A percentile compares a stretch with the other conserved stretches of the same genome.
phyloP scores from a whole-genome alignment of 37 sponge, comb jelly and placozoan species.

The Hormiphora californensis region DNA sequence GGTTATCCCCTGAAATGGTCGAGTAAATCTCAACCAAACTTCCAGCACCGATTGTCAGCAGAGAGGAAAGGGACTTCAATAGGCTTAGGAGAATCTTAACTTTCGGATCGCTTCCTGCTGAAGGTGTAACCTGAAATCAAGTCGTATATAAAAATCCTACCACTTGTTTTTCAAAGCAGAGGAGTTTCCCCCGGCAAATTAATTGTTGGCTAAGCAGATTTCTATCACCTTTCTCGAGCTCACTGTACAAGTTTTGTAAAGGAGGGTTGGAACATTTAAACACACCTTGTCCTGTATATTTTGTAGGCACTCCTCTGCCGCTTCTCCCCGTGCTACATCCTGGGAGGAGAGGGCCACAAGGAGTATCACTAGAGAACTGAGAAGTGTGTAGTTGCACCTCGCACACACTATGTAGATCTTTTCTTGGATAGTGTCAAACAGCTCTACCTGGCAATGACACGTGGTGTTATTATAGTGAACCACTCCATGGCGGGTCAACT shows the following conservation, averaged over 20 bases:
- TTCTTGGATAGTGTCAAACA: background rate
- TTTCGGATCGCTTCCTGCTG: too few relatives aligned
- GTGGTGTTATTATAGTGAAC: too few relatives aligned
- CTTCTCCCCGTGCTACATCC: background rate
- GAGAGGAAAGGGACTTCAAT: background rate
- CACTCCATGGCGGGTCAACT: too few relatives aligned
- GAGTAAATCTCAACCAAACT: constrained; percentile 52
- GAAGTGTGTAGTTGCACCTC: background rate
- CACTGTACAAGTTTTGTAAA: too few relatives aligned
- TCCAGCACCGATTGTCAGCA: background rate
- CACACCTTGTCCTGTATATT: background rate
- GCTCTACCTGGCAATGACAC: constrained; percentile 8
- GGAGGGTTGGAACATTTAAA: background rate
- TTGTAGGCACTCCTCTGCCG: background rate
- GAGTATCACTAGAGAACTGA: background rate
- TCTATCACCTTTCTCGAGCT: too few relatives aligned
- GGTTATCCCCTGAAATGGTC: too few relatives aligned
- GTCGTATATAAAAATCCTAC: too few relatives aligned
- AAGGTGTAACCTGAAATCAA: too few relatives aligned
- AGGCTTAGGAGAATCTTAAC: too few relatives aligned
- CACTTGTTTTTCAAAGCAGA: too few relatives aligned
- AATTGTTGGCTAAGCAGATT: too few relatives aligned
- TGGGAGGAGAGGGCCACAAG: constrained; percentile 5
- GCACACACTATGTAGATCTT: constrained; percentile 36
- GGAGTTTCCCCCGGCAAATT: too few relatives aligned